phyloP scores from a whole-genome alignment of 2,797 vertebrate species.

The Microhierax caerulescens region DNA sequence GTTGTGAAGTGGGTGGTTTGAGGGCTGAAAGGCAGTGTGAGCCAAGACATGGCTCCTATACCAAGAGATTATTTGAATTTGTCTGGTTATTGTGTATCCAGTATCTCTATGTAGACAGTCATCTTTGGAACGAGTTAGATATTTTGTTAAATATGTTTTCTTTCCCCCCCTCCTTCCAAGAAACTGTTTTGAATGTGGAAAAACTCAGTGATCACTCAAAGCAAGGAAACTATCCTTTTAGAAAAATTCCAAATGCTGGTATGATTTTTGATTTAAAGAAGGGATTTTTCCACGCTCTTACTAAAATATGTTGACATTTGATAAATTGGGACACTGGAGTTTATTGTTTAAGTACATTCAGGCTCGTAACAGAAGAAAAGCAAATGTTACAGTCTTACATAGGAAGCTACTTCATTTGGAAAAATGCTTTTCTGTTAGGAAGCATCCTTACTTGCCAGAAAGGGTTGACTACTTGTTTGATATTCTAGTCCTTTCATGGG shows the following conservation, averaged over 20 bases:
- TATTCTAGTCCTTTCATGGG: neutral
- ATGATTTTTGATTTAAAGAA: neutral
- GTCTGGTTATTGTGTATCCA: neutral
- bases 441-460: neutral
- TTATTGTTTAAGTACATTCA: neutral
- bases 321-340: neutral
- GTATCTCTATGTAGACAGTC: neutral
- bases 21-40: neutral
- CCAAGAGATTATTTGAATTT: neutral
- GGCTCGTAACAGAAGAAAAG: neutral
- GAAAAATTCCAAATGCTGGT: neutral
- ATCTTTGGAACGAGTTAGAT: neutral
- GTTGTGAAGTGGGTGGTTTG: neutral
- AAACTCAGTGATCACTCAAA: neutral
- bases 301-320: neutral
- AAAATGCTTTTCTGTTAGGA: neutral
- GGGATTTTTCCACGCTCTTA: neutral
- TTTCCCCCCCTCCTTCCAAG: neutral
- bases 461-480: neutral
- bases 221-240: neutral
- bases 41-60: neutral
- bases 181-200: neutral
- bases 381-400: neutral
- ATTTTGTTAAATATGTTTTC: no score
- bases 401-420: neutral